Evolutionary conservation across 2,888 invertebrate genomes (phyloP).

Genomic region (Amiota mariae): DNA sequence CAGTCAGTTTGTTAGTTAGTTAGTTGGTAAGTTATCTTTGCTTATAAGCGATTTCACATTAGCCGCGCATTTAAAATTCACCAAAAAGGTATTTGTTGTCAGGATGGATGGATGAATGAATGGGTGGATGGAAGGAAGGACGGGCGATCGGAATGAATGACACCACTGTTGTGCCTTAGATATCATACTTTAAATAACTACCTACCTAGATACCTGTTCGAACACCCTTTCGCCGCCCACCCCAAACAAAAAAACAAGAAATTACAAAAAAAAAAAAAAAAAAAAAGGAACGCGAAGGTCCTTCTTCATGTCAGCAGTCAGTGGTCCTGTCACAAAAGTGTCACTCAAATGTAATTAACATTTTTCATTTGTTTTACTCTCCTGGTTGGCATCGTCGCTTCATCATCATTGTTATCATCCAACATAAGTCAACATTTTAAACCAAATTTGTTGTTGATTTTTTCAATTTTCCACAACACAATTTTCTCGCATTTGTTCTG

Average conservation of each 20-base stretch:
- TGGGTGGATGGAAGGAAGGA: neutral
- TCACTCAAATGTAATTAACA: conserved; percentile 70
- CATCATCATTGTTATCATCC: neutral
- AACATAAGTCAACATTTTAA: neutral
- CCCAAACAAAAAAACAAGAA: neutral
- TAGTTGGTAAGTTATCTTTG: no score
- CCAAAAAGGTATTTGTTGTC: conserved; percentile 45
- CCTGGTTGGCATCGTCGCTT: neutral
- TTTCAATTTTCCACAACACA: conserved; percentile 25
- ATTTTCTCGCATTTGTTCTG: neutral
- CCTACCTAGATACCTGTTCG: conserved; percentile 46
- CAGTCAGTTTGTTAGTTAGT: conserved; percentile 46
- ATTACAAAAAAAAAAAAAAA: neutral
- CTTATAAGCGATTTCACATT: conserved; percentile 53
- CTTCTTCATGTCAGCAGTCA: conserved; percentile 36
- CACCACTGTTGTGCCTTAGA: no score
- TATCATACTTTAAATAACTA: no score
- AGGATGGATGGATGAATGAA: conserved; percentile 42
- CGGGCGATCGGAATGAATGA: neutral
- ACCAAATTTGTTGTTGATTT: conserved; percentile 20
- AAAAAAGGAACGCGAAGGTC: conserved; percentile 20
- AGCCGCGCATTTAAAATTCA: conserved; percentile 70
- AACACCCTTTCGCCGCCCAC: conserved; percentile 61
- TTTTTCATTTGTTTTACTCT: conserved; percentile 26
- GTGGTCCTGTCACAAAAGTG: conserved; percentile 62